These are phyloP conservation scores for Pristionchus fissidentatus DNA, from an alignment of 2,888 invertebrate species.

Conservation along the genomic window DNA sequence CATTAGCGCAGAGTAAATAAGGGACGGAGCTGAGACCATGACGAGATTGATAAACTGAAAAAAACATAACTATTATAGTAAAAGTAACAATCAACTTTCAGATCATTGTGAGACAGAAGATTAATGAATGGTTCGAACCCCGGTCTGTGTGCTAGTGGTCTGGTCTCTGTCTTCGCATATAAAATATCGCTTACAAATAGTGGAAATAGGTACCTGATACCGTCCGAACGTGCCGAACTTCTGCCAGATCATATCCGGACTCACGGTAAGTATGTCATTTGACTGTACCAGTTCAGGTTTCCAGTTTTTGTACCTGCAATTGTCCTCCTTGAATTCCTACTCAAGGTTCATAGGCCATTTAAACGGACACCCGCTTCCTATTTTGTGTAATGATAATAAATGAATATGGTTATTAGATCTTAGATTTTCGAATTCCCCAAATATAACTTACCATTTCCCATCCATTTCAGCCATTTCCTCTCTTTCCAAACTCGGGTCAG, in stretches of 20 bases:
- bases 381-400: no score
- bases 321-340: background rate
- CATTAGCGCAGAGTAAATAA: constrained; percentile 60
- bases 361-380: no score
- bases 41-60: constrained; percentile 62
- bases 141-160: no score
- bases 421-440: no score
- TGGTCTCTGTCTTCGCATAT: no score
- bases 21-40: constrained; percentile 58
- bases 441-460: no score
- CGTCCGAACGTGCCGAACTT: constrained; percentile 71
- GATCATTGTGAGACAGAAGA: no score
- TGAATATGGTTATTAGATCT: no score
- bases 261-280: constrained; percentile 56
- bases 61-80: background rate
- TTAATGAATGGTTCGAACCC: no score
- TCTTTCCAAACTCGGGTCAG: no score
- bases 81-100: background rate
- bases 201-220: constrained; percentile 64
- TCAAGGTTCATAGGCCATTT: no score
- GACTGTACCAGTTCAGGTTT: background rate
- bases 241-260: constrained; percentile 72
- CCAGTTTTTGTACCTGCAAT: background rate
- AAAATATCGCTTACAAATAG: background rate
- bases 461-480: no score